Conservation (phyloP, 2,797 vertebrate species). For the Argyrosomus regius region DNA sequence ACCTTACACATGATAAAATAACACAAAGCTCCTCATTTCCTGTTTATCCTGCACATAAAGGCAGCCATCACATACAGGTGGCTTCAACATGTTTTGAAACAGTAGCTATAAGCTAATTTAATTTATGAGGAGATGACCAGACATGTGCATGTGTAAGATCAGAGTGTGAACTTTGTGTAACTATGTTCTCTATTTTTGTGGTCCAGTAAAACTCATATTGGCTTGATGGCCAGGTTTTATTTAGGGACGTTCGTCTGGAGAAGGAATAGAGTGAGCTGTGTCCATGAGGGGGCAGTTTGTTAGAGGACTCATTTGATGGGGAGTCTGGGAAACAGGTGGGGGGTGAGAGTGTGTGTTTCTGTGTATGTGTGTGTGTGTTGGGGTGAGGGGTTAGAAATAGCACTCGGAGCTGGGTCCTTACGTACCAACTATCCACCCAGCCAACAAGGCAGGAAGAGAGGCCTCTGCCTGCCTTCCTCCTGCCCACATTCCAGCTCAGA, state of each 20-base stretch:
- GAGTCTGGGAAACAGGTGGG: constrained; percentile 74
- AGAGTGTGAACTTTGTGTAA: constrained; percentile 74
- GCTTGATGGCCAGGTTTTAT: constrained; percentile 73
- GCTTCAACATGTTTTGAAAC: constrained; percentile 55
- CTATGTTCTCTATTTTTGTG: constrained; percentile 74
- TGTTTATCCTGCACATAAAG: constrained; percentile 26
- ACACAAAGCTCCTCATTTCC: constrained; percentile 18
- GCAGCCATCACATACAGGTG: constrained; percentile 16
- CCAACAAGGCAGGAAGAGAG: constrained; percentile 62
- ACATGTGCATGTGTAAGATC: constrained; percentile 55
- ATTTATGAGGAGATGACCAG: constrained; percentile 58
- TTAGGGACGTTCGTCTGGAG: constrained; percentile 70
- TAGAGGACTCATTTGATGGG: constrained; percentile 68
- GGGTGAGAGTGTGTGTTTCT: constrained; percentile 12
- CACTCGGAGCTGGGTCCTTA: constrained; percentile 58
- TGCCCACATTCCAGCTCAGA: constrained; percentile 77
- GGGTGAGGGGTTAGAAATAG: constrained; percentile 75
- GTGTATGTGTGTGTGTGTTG: constrained; percentile 12
- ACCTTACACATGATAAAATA: constrained; percentile 43
- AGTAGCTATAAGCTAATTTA: constrained; percentile 52
- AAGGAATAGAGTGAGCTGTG: constrained; percentile 51
- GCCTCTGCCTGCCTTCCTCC: constrained; percentile 50
- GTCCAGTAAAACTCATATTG: constrained; percentile 65
- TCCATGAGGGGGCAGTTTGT: constrained; percentile 73
- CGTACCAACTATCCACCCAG: constrained; percentile 51